Conservation (phyloP, 2,113 vertebrate species). For the Prochilodus magdalenae region DNA sequence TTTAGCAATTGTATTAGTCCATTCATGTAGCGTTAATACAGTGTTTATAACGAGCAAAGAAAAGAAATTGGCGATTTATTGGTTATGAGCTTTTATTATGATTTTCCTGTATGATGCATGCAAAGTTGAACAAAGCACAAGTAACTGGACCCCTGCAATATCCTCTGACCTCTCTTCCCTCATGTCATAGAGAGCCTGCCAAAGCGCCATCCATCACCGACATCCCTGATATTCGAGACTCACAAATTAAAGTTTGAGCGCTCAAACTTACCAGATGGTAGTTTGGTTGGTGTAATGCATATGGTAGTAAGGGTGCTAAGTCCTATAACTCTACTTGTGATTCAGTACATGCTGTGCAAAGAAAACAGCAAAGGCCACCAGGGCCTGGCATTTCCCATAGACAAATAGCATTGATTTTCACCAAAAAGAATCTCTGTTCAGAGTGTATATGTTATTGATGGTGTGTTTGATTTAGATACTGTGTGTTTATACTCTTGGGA, state of each 20-base stretch:
- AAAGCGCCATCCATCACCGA: conserved; percentile 29
- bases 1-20: no score
- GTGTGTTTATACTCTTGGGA: conserved; percentile 54
- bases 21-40: no score
- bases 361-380: not conserved
- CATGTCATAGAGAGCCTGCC: conserved; percentile 10
- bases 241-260: conserved; percentile 22
- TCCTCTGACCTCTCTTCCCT: conserved; percentile 24
- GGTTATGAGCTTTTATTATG: no score
- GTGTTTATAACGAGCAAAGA: no score
- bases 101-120: not conserved
- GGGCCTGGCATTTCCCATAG: not conserved
- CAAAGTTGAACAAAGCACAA: conserved; percentile 7
- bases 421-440: conserved; percentile 15
- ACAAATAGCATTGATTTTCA: conserved; percentile 33
- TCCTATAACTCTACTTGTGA: conserved; percentile 2
- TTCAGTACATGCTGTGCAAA: not conserved
- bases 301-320: not conserved
- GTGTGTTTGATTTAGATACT: conserved; percentile 32
- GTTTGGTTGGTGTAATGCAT: not conserved
- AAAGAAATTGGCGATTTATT: no score
- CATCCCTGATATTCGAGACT: conserved; percentile 37
- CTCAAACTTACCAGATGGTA: conserved; percentile 11
- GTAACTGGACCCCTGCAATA: conserved; percentile 34
- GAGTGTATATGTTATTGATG: not conserved